Conservation (phyloP, 1,140 invertebrate genomes). For the Drosophila albomicans region DNA sequence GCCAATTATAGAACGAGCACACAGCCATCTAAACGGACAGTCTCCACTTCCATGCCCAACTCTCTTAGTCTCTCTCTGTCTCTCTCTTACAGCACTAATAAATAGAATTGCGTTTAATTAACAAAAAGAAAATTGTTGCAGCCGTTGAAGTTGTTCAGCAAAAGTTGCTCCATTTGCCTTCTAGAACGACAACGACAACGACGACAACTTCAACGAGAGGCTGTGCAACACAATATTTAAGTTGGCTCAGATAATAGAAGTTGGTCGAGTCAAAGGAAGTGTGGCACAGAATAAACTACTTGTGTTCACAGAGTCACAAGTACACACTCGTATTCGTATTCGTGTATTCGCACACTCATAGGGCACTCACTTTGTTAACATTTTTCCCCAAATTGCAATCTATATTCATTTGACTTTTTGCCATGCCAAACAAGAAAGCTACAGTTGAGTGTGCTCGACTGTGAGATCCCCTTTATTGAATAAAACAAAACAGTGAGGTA, state of each 20-base stretch:
- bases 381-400: slow-evolving; percentile 24
- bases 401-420: slow-evolving; percentile 46
- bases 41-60: slow-evolving; percentile 24
- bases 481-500: no score
- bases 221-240: slow-evolving; percentile 50
- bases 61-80: background rate
- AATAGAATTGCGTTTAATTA: slow-evolving; percentile 80
- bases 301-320: background rate
- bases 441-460: no score
- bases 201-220: slow-evolving; percentile 22
- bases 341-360: background rate
- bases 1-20: slow-evolving; percentile 69
- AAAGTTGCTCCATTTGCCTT: slow-evolving; percentile 61
- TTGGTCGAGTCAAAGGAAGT: slow-evolving; percentile 27
- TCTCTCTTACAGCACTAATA: slow-evolving; percentile 59
- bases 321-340: slow-evolving; percentile 8
- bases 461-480: no score
- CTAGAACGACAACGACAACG: slow-evolving; percentile 10
- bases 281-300: slow-evolving; percentile 15
- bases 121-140: slow-evolving; percentile 70
- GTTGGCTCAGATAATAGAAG: slow-evolving; percentile 57
- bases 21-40: slow-evolving; percentile 56
- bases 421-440: background rate
- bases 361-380: slow-evolving; percentile 12
- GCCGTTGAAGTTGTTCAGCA: slow-evolving; percentile 59